Conservation (phyloP, 2,797 vertebrate species). For the Lycodopsis pacificus region DNA sequence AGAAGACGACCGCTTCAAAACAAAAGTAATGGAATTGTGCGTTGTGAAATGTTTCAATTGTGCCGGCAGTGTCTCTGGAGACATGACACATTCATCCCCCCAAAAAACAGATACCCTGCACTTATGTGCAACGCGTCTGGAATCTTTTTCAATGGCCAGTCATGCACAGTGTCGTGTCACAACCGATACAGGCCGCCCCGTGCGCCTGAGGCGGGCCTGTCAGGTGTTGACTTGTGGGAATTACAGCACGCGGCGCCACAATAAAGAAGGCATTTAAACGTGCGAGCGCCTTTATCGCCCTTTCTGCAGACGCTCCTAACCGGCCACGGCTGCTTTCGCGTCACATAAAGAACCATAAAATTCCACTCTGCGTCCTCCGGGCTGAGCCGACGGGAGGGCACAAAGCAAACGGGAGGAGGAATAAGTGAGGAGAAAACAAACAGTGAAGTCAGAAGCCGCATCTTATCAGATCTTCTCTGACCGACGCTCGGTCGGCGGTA, state of each 20-base stretch:
- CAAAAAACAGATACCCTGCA: slow-evolving; percentile 25
- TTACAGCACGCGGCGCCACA: slow-evolving; percentile 28
- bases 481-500: slow-evolving; percentile 88
- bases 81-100: slow-evolving; percentile 30
- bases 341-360: slow-evolving; percentile 81
- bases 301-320: slow-evolving; percentile 66
- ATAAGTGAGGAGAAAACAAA: slow-evolving; percentile 82
- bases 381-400: slow-evolving; percentile 57
- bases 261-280: slow-evolving; percentile 56
- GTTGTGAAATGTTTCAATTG: slow-evolving; percentile 44
- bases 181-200: slow-evolving; percentile 19
- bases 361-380: slow-evolving; percentile 68
- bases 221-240: slow-evolving; percentile 50
- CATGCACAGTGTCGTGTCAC: slow-evolving; percentile 41
- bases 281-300: slow-evolving; percentile 51
- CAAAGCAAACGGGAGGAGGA: slow-evolving; percentile 37
- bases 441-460: slow-evolving; percentile 89
- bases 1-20: background rate
- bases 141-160: slow-evolving; percentile 14
- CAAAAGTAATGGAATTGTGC: background rate
- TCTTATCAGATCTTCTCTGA: slow-evolving; percentile 90
- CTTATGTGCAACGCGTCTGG: slow-evolving; percentile 33
- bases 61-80: slow-evolving; percentile 10
- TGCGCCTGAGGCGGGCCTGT: slow-evolving; percentile 32
- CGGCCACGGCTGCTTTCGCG: slow-evolving; percentile 52